Evolutionary conservation across 2,113 vertebrate species (phyloP).

Genomic region (Hemibates koningsi): DNA sequence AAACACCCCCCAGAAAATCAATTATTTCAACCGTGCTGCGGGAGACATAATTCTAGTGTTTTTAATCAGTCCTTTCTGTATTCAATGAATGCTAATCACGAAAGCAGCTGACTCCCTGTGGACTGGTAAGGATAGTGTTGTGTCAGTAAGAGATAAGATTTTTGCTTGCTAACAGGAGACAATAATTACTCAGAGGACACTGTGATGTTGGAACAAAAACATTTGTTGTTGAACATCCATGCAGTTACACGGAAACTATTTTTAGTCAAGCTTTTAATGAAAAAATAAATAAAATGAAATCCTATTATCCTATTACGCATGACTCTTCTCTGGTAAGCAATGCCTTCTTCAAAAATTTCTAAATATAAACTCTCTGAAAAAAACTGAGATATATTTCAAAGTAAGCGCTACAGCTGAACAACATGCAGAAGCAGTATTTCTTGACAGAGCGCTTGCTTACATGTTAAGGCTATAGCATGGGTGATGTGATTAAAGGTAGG

Average conservation of each 20-base stretch:
- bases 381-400: background rate
- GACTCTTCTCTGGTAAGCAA: background rate
- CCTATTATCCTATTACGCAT: background rate
- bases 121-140: background rate
- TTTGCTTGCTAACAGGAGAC: background rate
- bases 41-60: constrained; percentile 34
- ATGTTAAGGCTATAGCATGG: background rate
- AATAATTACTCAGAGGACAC: background rate
- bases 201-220: background rate
- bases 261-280: background rate
- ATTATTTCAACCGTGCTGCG: constrained; percentile 42
- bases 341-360: background rate
- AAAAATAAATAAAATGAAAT: background rate
- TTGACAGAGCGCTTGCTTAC: background rate
- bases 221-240: background rate
- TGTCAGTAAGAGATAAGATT: background rate
- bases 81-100: constrained; percentile 1
- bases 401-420: background rate
- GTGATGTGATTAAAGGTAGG: background rate
- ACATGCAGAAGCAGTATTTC: background rate
- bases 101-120: background rate
- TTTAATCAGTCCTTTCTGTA: constrained; percentile 33
- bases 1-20: constrained; percentile 12
- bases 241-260: background rate
- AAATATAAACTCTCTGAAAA: background rate